Evolutionary conservation across 2,113 vertebrate species (phyloP).

Genomic region (Callospermophilus lateralis): DNA sequence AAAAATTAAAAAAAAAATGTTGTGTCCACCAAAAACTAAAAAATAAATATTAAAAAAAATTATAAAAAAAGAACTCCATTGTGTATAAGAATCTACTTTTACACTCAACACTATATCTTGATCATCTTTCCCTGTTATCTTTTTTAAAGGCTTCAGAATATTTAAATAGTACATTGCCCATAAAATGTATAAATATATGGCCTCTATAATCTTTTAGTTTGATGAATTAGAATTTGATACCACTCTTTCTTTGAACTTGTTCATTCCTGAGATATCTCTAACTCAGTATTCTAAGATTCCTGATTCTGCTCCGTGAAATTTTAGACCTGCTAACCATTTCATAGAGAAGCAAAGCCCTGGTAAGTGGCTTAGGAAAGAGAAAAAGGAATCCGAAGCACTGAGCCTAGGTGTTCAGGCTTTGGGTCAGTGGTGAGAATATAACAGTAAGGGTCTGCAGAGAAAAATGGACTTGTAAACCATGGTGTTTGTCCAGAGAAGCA

Average conservation of each 20-base stretch:
- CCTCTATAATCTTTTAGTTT: background rate
- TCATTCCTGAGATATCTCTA: background rate
- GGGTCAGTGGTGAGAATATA: background rate
- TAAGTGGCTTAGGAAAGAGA: background rate
- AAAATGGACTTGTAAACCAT: background rate
- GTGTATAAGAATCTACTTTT: background rate
- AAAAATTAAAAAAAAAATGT: too few species aligned
- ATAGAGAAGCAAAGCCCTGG: background rate
- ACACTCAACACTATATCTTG: background rate
- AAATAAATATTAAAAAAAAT: too few species aligned
- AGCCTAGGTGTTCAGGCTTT: background rate
- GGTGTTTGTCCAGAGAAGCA: background rate
- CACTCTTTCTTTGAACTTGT: background rate
- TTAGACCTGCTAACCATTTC: background rate
- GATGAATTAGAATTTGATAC: conserved; percentile 38
- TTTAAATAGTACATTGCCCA: background rate
- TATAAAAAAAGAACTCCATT: too few species aligned
- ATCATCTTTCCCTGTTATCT: background rate
- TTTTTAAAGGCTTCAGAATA: conserved; percentile 41
- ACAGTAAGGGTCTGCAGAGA: too few species aligned
- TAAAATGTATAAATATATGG: background rate
- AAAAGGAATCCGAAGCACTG: too few species aligned
- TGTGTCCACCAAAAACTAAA: too few species aligned
- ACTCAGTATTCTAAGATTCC: background rate
- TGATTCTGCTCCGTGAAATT: background rate